Base-by-base conservation (phyloP, 2,113 vertebrate species). In the Dendropsophus ebraccatus region DNA sequence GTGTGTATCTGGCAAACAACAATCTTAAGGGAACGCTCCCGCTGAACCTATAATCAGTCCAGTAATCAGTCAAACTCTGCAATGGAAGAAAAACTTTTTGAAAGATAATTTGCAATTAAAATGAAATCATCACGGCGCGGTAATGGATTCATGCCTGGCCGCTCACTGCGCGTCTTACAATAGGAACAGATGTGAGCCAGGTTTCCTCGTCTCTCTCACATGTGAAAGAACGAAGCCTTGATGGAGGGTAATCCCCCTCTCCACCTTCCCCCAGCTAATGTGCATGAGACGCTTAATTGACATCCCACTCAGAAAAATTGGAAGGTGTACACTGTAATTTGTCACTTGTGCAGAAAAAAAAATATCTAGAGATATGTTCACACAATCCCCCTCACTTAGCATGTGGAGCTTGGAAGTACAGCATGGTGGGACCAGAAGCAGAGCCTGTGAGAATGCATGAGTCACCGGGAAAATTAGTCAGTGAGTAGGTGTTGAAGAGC, bases 381-480 rank as follows among this genome's bases (percentile, higher is more conserved):
- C 84, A 86, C 84, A 86, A 72, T 80, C 84, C 84, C 77, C 62
- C 84, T 73, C 84, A 86, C 67, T 45, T 81, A 73, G 65, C 84
- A 73, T 86, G 84, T 54, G 65, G 84, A 73, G 76, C 67, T 81
- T 80, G 65, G 84, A 81, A 81, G 62, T 80, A 11, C 84, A 81
- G 84, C 58, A 28, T 56, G 84, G 62, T 58, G 47, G 23, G 62
- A 73, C 45, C 52, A 49, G 77, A 16, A 86, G 74, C 73, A 4
- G 32, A 79, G 77, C 84, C 76, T 81, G 65, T 14, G 32, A 81
- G 67, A 86, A 86, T 23, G 84, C 37, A 60, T 86, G 84, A 86
- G 84, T 86, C 84, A 86, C 32, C 52, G 50, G 77, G 77, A 73
- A 81, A 86, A 86, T 86, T 81, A 86, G 67, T 86, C 84, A 86